A percentile compares a stretch with the other conserved stretches of the same genome.
Conservation (phyloP, 2,888 invertebrate genomes). For the Epinotia bilunana region DNA sequence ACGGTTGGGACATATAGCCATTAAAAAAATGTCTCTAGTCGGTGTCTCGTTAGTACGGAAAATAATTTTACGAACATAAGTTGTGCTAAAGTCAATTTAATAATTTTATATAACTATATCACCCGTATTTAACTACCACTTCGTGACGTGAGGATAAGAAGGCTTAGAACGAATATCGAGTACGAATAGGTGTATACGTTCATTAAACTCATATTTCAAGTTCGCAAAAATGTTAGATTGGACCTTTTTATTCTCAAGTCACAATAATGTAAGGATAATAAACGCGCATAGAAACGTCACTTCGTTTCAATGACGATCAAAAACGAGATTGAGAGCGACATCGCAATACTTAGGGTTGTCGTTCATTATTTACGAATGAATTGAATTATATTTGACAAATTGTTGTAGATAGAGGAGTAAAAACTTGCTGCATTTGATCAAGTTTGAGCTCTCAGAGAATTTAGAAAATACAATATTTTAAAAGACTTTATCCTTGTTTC, state of each 20-base stretch:
- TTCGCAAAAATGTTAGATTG: neutral
- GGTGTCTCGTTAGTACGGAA: constrained; percentile 21
- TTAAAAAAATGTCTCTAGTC: constrained; percentile 7
- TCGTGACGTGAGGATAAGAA: constrained; percentile 11
- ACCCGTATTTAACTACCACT: constrained; percentile 28
- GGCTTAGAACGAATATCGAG: neutral
- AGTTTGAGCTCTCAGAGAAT: neutral
- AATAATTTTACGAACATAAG: constrained; percentile 55
- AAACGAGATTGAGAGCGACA: neutral
- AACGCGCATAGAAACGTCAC: constrained; percentile 12
- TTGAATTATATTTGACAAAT: neutral
- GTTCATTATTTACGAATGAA: neutral
- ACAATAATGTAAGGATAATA: constrained; percentile 17
- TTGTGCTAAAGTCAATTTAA: constrained; percentile 70
- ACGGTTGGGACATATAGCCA: neutral
- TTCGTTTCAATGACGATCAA: constrained; percentile 20
- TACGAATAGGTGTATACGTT: neutral
- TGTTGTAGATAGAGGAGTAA: constrained; percentile 1
- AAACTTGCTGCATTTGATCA: neutral
- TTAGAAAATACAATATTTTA: neutral
- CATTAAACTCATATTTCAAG: neutral
- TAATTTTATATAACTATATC: constrained; percentile 52
- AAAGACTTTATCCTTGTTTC: neutral
- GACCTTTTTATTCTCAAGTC: constrained; percentile 22
- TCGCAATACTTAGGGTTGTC: constrained; percentile 7